Evolutionary conservation across 1,140 invertebrate species (phyloP), one percentile per base, ranked within the genome.

Genomic region (Ceratitis capitata): DNA sequence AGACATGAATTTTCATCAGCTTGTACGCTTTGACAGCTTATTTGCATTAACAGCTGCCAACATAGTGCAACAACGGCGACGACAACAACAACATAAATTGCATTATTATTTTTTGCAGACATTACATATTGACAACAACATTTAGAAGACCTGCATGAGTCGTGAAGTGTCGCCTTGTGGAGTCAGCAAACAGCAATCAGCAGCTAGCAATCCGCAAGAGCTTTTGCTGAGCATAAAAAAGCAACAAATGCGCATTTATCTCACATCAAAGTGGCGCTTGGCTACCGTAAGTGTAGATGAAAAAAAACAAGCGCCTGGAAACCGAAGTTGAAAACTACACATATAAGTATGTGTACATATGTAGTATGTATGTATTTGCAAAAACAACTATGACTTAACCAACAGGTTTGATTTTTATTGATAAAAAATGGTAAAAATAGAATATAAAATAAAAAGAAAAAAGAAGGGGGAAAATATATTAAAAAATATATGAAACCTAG

Each of bases 31-130:
- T 74, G 64, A 74, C 64, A 74, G 39, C 64, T 74, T 35, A 74
- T 74, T 74, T 74, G 64, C 64, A 74, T 74, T 74, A 39, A 23
- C 64, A 74, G 32, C 64, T 56, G 51, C n/a, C n/a, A n/a, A 56
- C 23, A 23, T 0, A 23, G 0, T 3, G 14, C n/a, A 56, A 56
- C n/a, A 56, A 56, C n/a, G 23, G 10, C 51, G 10, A 23, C n/a
- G 23, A 56, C n/a, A 56, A n/a, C 19, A 56, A 56, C 19, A 56
- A 56, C n/a, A 47, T 47, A 47, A 47, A 47, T 47, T 47, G 12
- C 45, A 56, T 19, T 53, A 19, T 53, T 53, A 56, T 19, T 53
- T 53, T 53, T 53, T 23, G 51, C 23, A 4, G 23, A 56, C 51
- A 9, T 4, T 23, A 56, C 19, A n/a, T 3, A 23, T 23, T n/a